These are phyloP conservation scores for Tautogolabrus adspersus DNA, from an alignment of 2,113 vertebrate species.

Conservation along the genomic window DNA sequence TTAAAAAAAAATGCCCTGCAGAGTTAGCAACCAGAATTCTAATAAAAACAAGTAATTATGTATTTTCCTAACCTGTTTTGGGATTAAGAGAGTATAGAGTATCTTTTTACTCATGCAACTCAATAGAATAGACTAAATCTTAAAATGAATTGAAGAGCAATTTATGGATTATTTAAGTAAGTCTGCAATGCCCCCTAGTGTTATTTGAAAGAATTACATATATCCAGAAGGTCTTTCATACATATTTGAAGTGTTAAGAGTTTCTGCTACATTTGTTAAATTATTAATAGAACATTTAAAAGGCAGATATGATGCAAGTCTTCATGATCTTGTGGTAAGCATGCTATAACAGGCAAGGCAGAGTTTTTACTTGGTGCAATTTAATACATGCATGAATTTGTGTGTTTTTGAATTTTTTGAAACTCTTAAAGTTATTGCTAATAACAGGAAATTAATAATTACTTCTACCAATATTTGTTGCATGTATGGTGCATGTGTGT, in stretches of 20 bases:
- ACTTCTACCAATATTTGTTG: background rate
- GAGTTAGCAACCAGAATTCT: background rate
- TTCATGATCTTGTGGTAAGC: background rate
- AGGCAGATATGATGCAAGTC: background rate
- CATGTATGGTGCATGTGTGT: background rate
- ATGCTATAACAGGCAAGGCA: background rate
- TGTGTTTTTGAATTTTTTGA: background rate
- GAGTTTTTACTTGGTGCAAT: background rate
- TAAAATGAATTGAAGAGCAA: background rate
- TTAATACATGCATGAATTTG: background rate
- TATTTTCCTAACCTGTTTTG: background rate
- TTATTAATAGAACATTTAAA: background rate
- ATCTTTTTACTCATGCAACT: background rate
- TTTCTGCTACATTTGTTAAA: background rate
- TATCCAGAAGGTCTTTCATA: background rate
- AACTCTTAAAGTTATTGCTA: background rate
- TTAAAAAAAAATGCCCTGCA: background rate
- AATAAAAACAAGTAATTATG: background rate
- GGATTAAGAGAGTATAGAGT: background rate
- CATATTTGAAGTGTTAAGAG: background rate
- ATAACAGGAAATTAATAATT: background rate
- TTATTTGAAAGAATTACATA: constrained; percentile 19
- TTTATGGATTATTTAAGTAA: constrained; percentile 8
- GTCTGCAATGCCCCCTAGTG: constrained; percentile 57
- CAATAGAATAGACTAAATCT: background rate